Base-by-base conservation (phyloP, 2,113 vertebrate genomes). In the Zosterops lateralis region DNA sequence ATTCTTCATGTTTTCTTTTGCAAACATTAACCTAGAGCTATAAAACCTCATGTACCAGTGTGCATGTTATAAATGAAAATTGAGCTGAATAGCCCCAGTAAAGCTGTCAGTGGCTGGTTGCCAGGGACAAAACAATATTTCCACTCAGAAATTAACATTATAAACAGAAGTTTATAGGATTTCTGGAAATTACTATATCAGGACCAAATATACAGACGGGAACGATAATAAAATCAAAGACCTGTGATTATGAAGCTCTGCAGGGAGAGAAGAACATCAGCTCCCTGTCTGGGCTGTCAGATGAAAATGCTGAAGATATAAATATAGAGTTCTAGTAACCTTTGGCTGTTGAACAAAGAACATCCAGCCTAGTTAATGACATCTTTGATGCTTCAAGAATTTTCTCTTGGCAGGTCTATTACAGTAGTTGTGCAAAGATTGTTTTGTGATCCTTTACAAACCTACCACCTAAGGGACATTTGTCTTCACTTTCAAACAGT, bases 361-460 rank as follows among this genome's bases (percentile, higher is more conserved):
- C 28, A 66, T 50, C 18, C 38, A 89, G 64, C 58, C 71, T 58
- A 20, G 60, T 92, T 88, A 94, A 82, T 68, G 74, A 25, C 64
- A 64, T 73, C 64, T 85, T 93, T 85, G 44, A 57, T 40, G 32
- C 76, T 79, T 94, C 87, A 89, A 70, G 78, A 88, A 84, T 95
- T 92, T 94, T 90, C 57, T 94, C n/a, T 83, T 78, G 88, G 56
- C 56, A 58, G 56, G 88, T 84, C 26, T 73, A 4, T 93, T 92
- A 36, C 0, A 0, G 19, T 57, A 84, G 65, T 53, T 78, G 75
- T 79, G 74, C 36, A 54, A 71, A 75, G 62, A 75, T n/a, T 82
- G 76, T 28, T 96, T 89, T 65, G 34, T 76, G 50, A 64, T 72
- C 51, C 7, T 12, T 76, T 78, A 40, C 2, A 68, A 82, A 64